Evolutionary conservation across 2,888 invertebrate genomes (phyloP).

Genomic region (Alsophila aescularia): DNA sequence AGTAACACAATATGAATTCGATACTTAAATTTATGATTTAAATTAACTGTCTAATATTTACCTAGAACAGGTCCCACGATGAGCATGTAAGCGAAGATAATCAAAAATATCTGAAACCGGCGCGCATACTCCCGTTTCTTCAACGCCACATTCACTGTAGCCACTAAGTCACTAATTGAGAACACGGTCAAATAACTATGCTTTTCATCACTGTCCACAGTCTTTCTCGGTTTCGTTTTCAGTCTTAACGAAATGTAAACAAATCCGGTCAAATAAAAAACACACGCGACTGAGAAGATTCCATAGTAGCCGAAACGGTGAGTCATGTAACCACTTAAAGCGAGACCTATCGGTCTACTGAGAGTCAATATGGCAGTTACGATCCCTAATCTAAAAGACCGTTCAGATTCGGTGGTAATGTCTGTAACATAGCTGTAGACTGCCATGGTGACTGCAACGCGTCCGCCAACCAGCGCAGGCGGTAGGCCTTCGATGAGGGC

Average conservation of each 20-base stretch:
- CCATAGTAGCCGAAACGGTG: constrained; percentile 77
- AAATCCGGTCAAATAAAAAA: constrained; percentile 74
- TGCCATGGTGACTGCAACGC: constrained; percentile 85
- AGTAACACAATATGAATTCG: not conserved
- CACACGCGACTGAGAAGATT: constrained; percentile 73
- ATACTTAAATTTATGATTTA: not conserved
- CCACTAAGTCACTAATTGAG: constrained; percentile 68
- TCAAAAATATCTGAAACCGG: constrained; percentile 71
- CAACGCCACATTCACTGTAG: constrained; percentile 78
- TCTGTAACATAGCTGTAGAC: constrained; percentile 87
- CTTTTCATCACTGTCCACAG: constrained; percentile 58
- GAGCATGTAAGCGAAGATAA: constrained; percentile 78
- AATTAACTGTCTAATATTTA: constrained; percentile 48
- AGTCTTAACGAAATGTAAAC: constrained; percentile 73
- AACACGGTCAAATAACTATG: constrained; percentile 62
- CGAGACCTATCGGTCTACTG: constrained; percentile 80
- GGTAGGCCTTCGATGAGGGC: constrained; percentile 84
- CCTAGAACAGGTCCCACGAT: constrained; percentile 81
- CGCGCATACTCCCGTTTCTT: constrained; percentile 64
- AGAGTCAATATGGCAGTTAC: constrained; percentile 82
- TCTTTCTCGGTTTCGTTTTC: constrained; percentile 66
- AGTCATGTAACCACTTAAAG: constrained; percentile 83
- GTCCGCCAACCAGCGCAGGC: constrained; percentile 86
- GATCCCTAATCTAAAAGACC: constrained; percentile 86
- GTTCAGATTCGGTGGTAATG: constrained; percentile 83